phyloP scores from a whole-genome alignment of 2,113 vertebrate genomes.

The Phasianus colchicus region DNA sequence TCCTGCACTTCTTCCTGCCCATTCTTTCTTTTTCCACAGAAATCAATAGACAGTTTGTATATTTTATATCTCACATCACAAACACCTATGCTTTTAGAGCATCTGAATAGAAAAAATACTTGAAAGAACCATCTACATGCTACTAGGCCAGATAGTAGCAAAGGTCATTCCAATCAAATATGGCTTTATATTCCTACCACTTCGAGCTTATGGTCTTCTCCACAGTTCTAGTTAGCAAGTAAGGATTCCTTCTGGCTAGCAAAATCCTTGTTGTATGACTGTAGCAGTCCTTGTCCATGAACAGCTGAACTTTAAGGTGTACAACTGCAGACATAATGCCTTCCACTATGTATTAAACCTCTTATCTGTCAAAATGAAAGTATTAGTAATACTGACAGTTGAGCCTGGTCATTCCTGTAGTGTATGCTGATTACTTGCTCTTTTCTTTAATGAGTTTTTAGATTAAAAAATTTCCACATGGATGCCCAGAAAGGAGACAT shows the following conservation, averaged over 20 bases:
- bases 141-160: not conserved
- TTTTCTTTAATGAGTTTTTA: constrained; percentile 54
- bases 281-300: not conserved
- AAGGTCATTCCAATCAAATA: not conserved
- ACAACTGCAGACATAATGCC: not conserved
- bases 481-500: constrained; percentile 24
- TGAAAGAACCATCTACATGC: not conserved
- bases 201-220: not conserved
- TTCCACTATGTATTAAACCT: not conserved
- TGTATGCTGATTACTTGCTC: not conserved
- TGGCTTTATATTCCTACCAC: not conserved
- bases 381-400: constrained; percentile 17
- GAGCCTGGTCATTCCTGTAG: not conserved
- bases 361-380: not conserved
- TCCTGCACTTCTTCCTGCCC: not conserved
- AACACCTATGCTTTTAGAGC: not conserved
- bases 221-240: not conserved
- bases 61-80: not conserved
- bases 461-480: constrained; percentile 43
- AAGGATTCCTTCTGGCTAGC: not conserved
- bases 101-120: not conserved
- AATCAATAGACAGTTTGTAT: not conserved
- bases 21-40: not conserved
- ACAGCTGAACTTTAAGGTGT: not conserved
- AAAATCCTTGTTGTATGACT: not conserved